Evolutionary conservation across 2,888 invertebrate species (phyloP), one percentile per base, ranked within the genome.

Genomic region (Rhagium mordax): DNA sequence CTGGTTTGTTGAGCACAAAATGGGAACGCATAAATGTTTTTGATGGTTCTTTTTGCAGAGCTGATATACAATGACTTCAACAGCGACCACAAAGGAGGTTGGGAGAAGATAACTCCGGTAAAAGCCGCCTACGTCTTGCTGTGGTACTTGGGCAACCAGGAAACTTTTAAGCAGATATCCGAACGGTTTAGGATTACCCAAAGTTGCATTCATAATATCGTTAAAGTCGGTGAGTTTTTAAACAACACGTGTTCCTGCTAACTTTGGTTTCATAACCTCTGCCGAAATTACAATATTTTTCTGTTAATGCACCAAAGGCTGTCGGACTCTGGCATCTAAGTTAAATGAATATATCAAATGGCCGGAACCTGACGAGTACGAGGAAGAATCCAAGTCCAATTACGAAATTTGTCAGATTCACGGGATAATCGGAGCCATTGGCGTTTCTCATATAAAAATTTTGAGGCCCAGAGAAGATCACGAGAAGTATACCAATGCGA

Each of bases 381-480:
- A 72, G 53, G 62, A 53, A 29, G 74, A 74, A 21, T 68, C 76
- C 7, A 7, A 60, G 7, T 55, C 68, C 18, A 74, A 69, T 48
- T 61, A 72, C 33, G 47, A 71, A 7, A 41, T 69, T 7, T 66
- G 69, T 20, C 49, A 72, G 16, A 47, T 76, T 8, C 41, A 53
- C 29, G 67, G 61, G n/a, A 72, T 74, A 29, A 65, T 76, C 51
- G 76, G 76, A 13, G 69, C 70, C 13, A 27, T 76, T 20, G 74
- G 76, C 13, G 62, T 72, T n/a, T 76, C 74, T n/a, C 62, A 76
- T 41, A 69, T 76, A 21, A 74, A 74, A 59, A 76, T 76, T 60
- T 68, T 69, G 18, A 72, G 68, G 27, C 66, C 66, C 3, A 71
- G 65, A 68, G 66, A 71, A 7, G 27, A 69, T 8, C 13, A 41